Evolutionary conservation across 2,113 vertebrate genomes (phyloP).

Genomic region (Suricata suricatta): DNA sequence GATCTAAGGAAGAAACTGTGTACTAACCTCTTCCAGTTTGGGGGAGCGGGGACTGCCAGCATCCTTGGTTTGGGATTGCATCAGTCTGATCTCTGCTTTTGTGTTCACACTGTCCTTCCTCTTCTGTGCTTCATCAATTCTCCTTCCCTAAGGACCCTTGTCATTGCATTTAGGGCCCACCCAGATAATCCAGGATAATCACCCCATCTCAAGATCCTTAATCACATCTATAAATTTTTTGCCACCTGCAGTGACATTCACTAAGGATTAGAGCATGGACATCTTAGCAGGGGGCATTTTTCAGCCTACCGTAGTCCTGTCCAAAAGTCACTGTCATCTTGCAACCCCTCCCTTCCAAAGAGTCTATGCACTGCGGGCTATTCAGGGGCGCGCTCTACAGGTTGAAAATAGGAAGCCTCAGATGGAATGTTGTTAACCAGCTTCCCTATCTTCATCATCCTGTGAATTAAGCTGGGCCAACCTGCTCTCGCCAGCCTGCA

Average conservation of each 20-base stretch:
- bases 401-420: neutral
- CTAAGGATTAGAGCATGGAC: neutral
- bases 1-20: neutral
- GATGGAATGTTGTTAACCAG: neutral
- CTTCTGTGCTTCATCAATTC: neutral
- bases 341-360: neutral
- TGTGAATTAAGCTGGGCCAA: neutral
- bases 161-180: neutral
- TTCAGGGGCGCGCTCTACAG: neutral
- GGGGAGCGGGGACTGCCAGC: neutral
- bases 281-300: neutral
- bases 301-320: neutral
- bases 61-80: neutral
- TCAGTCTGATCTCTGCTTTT: neutral
- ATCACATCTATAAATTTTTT: constrained; percentile 24
- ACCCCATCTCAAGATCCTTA: neutral
- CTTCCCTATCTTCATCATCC: neutral
- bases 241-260: neutral
- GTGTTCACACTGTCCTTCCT: neutral
- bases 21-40: neutral
- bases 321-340: neutral
- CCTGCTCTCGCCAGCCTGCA: neutral
- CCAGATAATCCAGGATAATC: neutral
- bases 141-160: neutral
- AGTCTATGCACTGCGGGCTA: neutral